Evolutionary conservation across 2,888 invertebrate genomes (phyloP), one percentile per base, ranked within the genome.

Genomic region (Orchestes rusci): DNA sequence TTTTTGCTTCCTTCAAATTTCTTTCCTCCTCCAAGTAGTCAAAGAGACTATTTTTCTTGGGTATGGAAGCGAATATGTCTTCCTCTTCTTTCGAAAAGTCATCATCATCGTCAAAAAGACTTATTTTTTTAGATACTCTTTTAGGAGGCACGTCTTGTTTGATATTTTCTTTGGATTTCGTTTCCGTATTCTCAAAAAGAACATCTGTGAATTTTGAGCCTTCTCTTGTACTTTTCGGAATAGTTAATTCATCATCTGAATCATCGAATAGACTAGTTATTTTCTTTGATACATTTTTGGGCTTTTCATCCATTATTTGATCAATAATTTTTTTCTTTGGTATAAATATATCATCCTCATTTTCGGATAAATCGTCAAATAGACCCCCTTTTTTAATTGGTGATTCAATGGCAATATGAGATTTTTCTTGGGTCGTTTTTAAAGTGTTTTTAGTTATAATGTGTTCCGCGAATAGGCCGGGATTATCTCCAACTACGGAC

Each of bases 401-500:
- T 37, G 19, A n/a, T n/a, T 42, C 30, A 16, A 2, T 27, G 16
- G 12, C 3, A n/a, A n/a, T n/a, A n/a, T n/a, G n/a, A n/a, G n/a
- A n/a, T n/a, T n/a, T n/a, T n/a, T n/a, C n/a, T n/a, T n/a, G n/a
- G n/a, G n/a, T n/a, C n/a, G n/a, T n/a, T 27, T 16, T 38, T 23
- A 27, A 40, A 33, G 10, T 16, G 31, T 19, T 39, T 39, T 28
- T 30, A 16, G 39, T 17, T 5, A 15, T 4, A 12, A 7, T 30
- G 30, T 17, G 10, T 3, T 34, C 35, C n/a, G 17, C 15, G 16
- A 60, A 58, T 5, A 62, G 32, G 40, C 60, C 50, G 1, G 55
- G 12, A n/a, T 51, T 48, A 5, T 42, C 32, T 10, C 76, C 78
- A 53, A 79, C 75, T 29, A 79, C 61, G 5, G 79, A 74, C 35